Base-by-base conservation (phyloP, 1,140 invertebrate species). In the Tetragonula clypearis region DNA sequence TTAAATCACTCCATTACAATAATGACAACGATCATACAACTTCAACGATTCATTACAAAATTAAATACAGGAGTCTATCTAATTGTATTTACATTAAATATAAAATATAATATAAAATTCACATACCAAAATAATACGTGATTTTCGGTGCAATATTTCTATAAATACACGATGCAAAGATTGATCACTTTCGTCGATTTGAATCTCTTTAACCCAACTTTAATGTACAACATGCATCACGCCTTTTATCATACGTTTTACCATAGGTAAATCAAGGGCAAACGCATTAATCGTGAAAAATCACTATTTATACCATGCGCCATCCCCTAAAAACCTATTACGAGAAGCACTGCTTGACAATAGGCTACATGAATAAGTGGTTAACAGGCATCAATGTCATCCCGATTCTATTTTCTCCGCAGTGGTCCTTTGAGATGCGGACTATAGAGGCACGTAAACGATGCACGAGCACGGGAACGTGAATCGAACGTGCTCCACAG, bases 401-500 rank as follows among this genome's bases (percentile, higher is more conserved):
- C 12, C 30, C 56, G 56, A 35, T 62, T 62, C 82, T 58, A 79
- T 77, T 87, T 85, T 81, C 56, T 53, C 41, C 26, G 62, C 55
- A 26, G 68, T 49, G 14, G 35, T 41, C 73, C 9, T 58, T 58
- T 66, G 79, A n/a, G 49, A 49, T 35, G 49, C 58, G 5, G 23
- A 60, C 78, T 78, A 80, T 77, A 58, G 74, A 66, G 60, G 86
- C 82, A 41, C 75, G 65, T 65, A 62, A 79, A 82, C 68, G 58
- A 58, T 35, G 68, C 68, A 84, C 74, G 58, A 72, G 68, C 75
- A 62, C 56, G 53, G 56, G 62, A 66, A 74, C 60, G 71, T 82
- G 74, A 82, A 82, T 87, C 79, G 77, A 49, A 69, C 30, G 21
- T 85, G 69, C 74, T 87, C 87, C 85, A 55, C 35, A 71, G 78